phyloP scores from a whole-genome alignment of 1,140 invertebrate genomes.

The Drosophila prosaltans region DNA sequence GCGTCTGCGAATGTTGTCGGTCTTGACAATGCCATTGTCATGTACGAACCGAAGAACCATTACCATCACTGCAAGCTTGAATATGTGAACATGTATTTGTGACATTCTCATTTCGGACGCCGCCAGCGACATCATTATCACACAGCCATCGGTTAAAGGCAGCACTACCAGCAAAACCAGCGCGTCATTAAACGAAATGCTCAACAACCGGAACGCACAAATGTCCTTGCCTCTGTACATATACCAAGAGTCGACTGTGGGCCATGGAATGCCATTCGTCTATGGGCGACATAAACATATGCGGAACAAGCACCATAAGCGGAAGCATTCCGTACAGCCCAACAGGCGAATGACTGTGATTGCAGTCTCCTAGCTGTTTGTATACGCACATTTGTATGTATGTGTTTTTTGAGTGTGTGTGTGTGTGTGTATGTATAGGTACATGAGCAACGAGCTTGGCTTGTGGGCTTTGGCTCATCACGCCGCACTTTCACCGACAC shows the following conservation, averaged over 20 bases:
- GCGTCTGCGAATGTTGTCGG: constrained; percentile 2
- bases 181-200: constrained; percentile 55
- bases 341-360: constrained; percentile 33
- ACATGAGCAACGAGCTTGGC: neutral
- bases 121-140: constrained; percentile 46
- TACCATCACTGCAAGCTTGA: constrained; percentile 26
- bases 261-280: constrained; percentile 9
- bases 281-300: constrained; percentile 27
- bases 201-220: constrained; percentile 58
- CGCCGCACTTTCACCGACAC: constrained; percentile 39
- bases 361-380: constrained; percentile 26
- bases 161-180: constrained; percentile 29
- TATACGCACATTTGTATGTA: constrained; percentile 5
- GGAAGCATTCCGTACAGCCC: constrained; percentile 19
- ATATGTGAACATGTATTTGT: constrained; percentile 5
- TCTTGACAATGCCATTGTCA: constrained; percentile 27
- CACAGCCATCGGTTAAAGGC: constrained; percentile 39
- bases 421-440: constrained; percentile 13
- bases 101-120: constrained; percentile 6
- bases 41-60: constrained; percentile 4
- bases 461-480: constrained; percentile 16
- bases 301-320: constrained; percentile 24
- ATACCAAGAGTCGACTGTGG: constrained; percentile 1
- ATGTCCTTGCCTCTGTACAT: constrained; percentile 46
- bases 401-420: neutral